phyloP scores from a whole-genome alignment of 2,797 vertebrate species.

The Delichon dasypus region DNA sequence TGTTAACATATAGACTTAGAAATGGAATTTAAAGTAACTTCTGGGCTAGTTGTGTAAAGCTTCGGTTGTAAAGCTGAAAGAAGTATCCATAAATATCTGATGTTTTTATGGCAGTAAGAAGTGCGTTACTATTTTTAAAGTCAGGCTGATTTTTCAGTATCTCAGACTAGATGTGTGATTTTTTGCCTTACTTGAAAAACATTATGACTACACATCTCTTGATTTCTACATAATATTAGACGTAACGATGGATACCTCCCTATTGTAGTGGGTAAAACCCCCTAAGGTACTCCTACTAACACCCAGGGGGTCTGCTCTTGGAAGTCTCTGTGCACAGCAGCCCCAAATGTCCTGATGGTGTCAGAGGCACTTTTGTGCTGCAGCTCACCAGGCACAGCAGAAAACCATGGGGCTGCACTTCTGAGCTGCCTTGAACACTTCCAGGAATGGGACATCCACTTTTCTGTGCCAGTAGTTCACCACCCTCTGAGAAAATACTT shows the following conservation, averaged over 20 bases:
- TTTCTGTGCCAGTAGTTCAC: neutral
- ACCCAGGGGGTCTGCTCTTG: neutral
- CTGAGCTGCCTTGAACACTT: neutral
- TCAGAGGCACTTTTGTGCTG: neutral
- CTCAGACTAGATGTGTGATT: neutral
- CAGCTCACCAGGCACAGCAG: neutral
- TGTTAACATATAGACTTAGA: neutral
- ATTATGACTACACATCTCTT: neutral
- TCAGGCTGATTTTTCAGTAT: neutral
- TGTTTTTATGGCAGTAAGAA: neutral
- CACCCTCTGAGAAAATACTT: neutral
- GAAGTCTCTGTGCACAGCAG: neutral
- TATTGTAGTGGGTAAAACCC: neutral
- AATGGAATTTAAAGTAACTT: neutral
- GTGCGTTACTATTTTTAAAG: neutral
- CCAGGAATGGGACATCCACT: neutral
- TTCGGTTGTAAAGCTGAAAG: neutral
- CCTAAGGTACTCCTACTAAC: neutral
- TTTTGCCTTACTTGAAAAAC: neutral
- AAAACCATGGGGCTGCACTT: accelerated
- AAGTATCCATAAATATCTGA: neutral
- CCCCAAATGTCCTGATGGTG: neutral
- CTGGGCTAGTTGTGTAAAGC: neutral
- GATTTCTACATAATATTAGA: neutral
- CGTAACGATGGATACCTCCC: neutral